These are phyloP conservation scores for Anagyrus pseudococci DNA, from an alignment of 2,888 invertebrate genomes.

Conservation along the genomic window DNA sequence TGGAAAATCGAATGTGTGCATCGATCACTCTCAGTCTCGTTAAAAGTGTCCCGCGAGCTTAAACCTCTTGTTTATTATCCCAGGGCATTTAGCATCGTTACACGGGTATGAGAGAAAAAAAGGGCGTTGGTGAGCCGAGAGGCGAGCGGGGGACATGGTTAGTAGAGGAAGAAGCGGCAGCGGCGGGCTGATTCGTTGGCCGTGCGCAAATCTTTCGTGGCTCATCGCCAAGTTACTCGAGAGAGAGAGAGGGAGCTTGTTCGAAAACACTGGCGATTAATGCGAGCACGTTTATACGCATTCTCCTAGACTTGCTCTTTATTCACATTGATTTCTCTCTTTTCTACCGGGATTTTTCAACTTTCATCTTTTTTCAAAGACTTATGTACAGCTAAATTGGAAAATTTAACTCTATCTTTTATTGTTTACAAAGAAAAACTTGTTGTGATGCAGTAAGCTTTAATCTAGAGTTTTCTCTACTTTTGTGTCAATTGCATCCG, in stretches of 20 bases:
- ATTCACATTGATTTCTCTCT: no score
- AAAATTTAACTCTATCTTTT: no score
- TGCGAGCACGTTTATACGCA: constrained; percentile 56
- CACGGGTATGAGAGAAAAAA: constrained; percentile 38
- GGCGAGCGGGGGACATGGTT: background rate
- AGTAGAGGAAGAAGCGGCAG: background rate
- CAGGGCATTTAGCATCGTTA: constrained; percentile 55
- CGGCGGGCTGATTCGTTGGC: constrained; percentile 41
- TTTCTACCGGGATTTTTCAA: no score
- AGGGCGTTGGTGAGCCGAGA: no score
- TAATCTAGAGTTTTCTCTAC: no score
- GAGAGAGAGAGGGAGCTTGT: no score
- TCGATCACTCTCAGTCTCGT: constrained; percentile 52
- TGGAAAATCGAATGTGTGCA: constrained; percentile 41
- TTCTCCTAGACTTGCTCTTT: no score
- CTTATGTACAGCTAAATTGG: no score
- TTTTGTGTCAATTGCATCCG: no score
- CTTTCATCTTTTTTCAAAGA: no score
- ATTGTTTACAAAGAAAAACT: no score
- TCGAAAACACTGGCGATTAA: constrained; percentile 57
- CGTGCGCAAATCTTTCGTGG: constrained; percentile 55
- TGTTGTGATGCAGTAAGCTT: no score
- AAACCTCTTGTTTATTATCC: constrained; percentile 59
- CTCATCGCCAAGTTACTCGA: constrained; percentile 51
- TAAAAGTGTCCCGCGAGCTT: constrained; percentile 51